These are phyloP conservation scores for Syngnathoides biaculeatus DNA, from an alignment of 2,113 vertebrate genomes.

Conservation along the genomic window DNA sequence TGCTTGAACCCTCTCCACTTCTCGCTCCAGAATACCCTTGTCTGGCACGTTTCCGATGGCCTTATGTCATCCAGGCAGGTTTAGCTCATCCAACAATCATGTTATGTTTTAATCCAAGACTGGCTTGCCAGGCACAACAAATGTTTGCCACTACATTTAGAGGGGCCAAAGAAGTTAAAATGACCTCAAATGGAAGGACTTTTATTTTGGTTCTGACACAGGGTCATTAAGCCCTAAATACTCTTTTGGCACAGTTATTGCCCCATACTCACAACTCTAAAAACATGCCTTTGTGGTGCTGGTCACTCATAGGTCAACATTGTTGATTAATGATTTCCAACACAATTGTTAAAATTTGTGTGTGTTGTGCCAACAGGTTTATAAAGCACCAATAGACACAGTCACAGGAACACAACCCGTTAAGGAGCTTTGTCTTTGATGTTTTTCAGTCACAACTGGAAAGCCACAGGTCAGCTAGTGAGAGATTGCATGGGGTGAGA, in stretches of 20 bases:
- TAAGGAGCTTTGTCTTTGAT: constrained; percentile 71
- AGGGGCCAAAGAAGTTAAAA: constrained; percentile 27
- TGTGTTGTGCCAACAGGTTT: constrained; percentile 42
- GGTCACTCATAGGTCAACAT: constrained; percentile 1
- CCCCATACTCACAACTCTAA: background rate
- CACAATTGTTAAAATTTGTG: constrained; percentile 14
- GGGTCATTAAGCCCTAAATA: constrained; percentile 8
- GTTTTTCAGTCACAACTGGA: constrained; percentile 54
- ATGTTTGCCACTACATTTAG: constrained; percentile 38
- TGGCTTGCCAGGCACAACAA: constrained; percentile 25
- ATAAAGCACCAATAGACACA: constrained; percentile 22
- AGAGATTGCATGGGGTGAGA: constrained; percentile 15
- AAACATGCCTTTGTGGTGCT: background rate
- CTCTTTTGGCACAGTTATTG: constrained; percentile 8
- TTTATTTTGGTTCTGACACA: constrained; percentile 4
- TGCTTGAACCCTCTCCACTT: constrained; percentile 12
- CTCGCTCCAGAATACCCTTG: constrained; percentile 11
- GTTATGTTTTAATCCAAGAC: constrained; percentile 58
- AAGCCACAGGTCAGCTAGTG: constrained; percentile 54
- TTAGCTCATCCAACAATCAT: constrained; percentile 48
- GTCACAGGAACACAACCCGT: constrained; percentile 47
- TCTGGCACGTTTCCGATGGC: constrained; percentile 16
- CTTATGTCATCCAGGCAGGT: constrained; percentile 43
- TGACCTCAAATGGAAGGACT: constrained; percentile 1
- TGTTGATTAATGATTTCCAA: constrained; percentile 8